Evolutionary conservation across 2,797 vertebrate genomes (phyloP), one percentile per base, ranked within the genome.

Genomic region (Tachyglossus aculeatus): DNA sequence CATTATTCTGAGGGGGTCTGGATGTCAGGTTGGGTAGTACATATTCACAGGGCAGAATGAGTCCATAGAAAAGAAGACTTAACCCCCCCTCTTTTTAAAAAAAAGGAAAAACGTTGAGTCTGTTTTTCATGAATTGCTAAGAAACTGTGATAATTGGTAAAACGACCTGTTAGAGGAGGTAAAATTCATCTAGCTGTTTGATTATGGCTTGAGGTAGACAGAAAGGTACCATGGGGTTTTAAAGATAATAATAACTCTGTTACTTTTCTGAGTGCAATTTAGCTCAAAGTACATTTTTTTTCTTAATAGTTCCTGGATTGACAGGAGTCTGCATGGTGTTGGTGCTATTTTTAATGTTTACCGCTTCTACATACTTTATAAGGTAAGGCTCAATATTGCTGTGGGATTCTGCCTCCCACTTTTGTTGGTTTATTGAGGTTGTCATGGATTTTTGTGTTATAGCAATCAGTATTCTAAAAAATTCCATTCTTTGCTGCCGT

Each of bases 341-440:
- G 57, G 95, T 98, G 51, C 92, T 99, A 33, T 98, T 98, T 78
- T 89, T 99, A n/a, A 99, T 99, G 96, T 94, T 95, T 67, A 96
- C 95, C 4, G 96, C 97, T 25, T 99, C 98, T 12, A 97, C 96
- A 0, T 93, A 95, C 74, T 95, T 95, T 3, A 94, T 99, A 80
- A 93, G 98, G 98, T 99, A 87, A 92, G 87, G 75, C 8, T 25
- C 27, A 60, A 44, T 54, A 13, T 47, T 16, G 34, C 44, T 25
- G 24, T 53, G 75, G 36, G n/a, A n/a, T n/a, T n/a, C n/a, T n/a
- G n/a, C n/a, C n/a, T n/a, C n/a, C n/a, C n/a, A n/a, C n/a, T n/a
- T n/a, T n/a, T n/a, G n/a, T n/a, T n/a, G n/a, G n/a, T n/a, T n/a
- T n/a, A n/a, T n/a, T n/a, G n/a, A n/a, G n/a, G n/a, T n/a, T n/a